phyloP scores from a whole-genome alignment of 64 coral and sea anemone genomes.

The Hydrozoanthus tunicans region DNA sequence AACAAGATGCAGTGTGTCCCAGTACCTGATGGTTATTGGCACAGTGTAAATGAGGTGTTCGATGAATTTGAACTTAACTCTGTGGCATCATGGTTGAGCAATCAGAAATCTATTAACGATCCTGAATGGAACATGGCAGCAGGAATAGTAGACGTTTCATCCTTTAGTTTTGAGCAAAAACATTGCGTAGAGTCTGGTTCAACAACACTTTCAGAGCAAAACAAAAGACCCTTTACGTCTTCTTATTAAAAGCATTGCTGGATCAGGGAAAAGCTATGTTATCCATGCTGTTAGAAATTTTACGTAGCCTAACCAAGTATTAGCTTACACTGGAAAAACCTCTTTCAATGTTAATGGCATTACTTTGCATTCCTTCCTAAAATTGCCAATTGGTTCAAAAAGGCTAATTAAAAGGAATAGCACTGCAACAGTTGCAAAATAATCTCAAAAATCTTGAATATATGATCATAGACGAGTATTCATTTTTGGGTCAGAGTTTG shows the following conservation, averaged over 20 bases:
- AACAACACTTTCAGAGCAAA: neutral
- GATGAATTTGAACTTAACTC: no score
- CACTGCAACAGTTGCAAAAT: neutral
- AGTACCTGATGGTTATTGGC: no score
- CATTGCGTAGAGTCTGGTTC: conserved; percentile 12
- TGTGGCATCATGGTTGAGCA: conserved; percentile 7
- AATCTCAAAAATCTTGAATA: neutral
- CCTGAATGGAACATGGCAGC: conserved; percentile 4
- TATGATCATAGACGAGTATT: neutral
- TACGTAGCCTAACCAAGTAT: no score
- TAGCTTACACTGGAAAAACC: no score
- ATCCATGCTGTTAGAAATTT: neutral
- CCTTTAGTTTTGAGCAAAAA: conserved; percentile 30
- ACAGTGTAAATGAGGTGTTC: no score
- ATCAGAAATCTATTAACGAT: conserved; percentile 11
- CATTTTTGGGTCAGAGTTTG: neutral
- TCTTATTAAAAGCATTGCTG: no score
- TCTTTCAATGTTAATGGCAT: neutral
- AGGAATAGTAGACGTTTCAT: conserved; percentile 26
- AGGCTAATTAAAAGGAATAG: neutral
- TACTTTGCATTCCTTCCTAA: neutral
- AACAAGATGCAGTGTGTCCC: conserved; percentile 16
- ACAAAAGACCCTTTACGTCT: no score
- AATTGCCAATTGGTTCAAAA: neutral
- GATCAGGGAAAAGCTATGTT: conserved; percentile 17